Conservation (phyloP, 1,140 invertebrate genomes). For the Oreohelix idahoensis region DNA sequence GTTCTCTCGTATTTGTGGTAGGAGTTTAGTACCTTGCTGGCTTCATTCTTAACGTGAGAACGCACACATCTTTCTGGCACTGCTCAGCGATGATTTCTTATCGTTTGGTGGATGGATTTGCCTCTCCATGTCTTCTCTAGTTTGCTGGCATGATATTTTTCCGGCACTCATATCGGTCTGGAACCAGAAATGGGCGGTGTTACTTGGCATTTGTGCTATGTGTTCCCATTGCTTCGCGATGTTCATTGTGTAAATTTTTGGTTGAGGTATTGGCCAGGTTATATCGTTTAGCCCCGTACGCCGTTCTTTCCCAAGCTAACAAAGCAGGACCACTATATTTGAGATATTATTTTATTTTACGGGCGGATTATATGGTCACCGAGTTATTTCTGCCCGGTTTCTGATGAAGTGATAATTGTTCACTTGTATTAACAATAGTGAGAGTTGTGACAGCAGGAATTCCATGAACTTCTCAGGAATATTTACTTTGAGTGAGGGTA, state of each 20-base stretch:
- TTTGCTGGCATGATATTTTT: constrained; percentile 12
- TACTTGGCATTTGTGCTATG: neutral
- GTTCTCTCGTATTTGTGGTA: neutral
- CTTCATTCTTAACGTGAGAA: neutral
- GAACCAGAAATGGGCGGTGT: neutral
- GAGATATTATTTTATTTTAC: too few relatives aligned
- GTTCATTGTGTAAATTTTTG: neutral
- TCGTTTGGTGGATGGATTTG: constrained; percentile 1
- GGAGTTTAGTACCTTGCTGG: neutral
- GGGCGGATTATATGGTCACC: too few relatives aligned
- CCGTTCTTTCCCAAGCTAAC: too few relatives aligned
- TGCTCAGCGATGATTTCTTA: neutral
- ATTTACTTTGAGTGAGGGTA: neutral
- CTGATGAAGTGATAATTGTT: too few relatives aligned
- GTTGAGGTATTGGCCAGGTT: neutral
- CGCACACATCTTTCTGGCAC: neutral
- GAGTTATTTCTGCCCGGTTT: too few relatives aligned
- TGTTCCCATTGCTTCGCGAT: neutral
- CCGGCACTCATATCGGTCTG: neutral
- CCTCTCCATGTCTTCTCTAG: neutral
- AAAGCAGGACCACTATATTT: too few relatives aligned
- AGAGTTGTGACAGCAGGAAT: too few relatives aligned
- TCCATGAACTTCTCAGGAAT: neutral
- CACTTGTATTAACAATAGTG: too few relatives aligned
- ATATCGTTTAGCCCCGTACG: neutral